A percentile compares a stretch with the other conserved stretches of the same genome.
Conservation (phyloP, 1,140 invertebrate species). For the Hirudo medicinalis region DNA sequence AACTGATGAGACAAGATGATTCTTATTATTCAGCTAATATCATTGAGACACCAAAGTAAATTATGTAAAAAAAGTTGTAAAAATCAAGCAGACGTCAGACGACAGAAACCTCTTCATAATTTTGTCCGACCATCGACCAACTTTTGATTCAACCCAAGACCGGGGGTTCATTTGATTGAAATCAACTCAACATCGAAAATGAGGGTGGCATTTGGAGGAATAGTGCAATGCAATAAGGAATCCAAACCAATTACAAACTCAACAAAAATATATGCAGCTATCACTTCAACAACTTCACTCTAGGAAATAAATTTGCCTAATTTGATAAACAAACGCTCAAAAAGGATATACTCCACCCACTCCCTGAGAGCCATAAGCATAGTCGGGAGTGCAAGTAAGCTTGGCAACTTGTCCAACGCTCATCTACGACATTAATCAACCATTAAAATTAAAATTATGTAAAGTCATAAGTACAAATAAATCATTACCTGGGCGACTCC, state of each 20-base stretch:
- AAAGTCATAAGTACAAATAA: background rate
- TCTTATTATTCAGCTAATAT: no score
- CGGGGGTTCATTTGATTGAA: background rate
- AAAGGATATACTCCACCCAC: slow-evolving; percentile 57
- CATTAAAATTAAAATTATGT: background rate
- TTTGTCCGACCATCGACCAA: background rate
- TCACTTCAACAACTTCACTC: background rate
- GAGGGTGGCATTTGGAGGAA: slow-evolving; percentile 72
- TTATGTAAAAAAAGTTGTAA: no score
- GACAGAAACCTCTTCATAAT: no score
- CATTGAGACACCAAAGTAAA: no score
- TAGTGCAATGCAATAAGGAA: slow-evolving; percentile 37
- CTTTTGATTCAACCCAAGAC: background rate
- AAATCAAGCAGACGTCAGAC: no score
- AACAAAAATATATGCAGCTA: background rate
- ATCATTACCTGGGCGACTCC: slow-evolving; percentile 50
- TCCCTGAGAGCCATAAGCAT: slow-evolving; percentile 77
- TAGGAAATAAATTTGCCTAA: background rate
- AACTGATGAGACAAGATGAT: no score
- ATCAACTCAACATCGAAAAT: slow-evolving; percentile 62
- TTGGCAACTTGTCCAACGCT: slow-evolving; percentile 70
- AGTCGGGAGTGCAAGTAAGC: slow-evolving; percentile 71
- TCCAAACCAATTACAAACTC: background rate
- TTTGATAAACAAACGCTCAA: background rate
- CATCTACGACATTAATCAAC: slow-evolving; percentile 57